These are phyloP conservation scores for Troides helena DNA, from an alignment of 2,888 invertebrate genomes.

Conservation along the genomic window DNA sequence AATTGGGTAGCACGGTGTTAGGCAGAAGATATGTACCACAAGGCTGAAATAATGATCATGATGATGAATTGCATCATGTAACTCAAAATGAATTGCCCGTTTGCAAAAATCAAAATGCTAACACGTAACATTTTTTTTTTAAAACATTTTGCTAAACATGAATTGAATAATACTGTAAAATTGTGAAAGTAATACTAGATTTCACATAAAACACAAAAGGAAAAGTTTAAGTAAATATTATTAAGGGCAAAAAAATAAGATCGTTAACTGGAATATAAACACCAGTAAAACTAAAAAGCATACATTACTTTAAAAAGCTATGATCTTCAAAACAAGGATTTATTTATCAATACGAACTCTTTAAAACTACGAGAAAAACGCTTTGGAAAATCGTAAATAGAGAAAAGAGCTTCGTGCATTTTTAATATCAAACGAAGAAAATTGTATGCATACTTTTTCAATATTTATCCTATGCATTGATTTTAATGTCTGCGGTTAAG, in stretches of 20 bases:
- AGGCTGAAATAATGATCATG: too few relatives aligned
- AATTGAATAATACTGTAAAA: too few relatives aligned
- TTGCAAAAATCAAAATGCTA: too few relatives aligned
- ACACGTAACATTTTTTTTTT: too few relatives aligned
- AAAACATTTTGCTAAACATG: too few relatives aligned
- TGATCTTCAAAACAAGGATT: slow-evolving; percentile 9
- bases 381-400: slow-evolving; percentile 19
- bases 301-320: slow-evolving; percentile 5
- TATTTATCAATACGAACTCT: slow-evolving; percentile 15
- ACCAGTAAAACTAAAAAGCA: background rate
- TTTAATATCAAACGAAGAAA: slow-evolving; percentile 11
- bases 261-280: background rate
- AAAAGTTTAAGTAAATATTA: background rate
- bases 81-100: too few relatives aligned
- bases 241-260: background rate
- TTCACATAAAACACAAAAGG: background rate
- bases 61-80: too few relatives aligned
- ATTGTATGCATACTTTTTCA: slow-evolving; percentile 38
- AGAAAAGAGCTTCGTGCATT: slow-evolving; percentile 6
- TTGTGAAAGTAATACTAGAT: too few relatives aligned
- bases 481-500: background rate
- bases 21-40: too few relatives aligned
- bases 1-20: too few relatives aligned
- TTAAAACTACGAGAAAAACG: slow-evolving; percentile 20
- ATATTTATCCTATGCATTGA: background rate